phyloP scores from a whole-genome alignment of 2,113 vertebrate genomes.

The Reinhardtius hippoglossoides region DNA sequence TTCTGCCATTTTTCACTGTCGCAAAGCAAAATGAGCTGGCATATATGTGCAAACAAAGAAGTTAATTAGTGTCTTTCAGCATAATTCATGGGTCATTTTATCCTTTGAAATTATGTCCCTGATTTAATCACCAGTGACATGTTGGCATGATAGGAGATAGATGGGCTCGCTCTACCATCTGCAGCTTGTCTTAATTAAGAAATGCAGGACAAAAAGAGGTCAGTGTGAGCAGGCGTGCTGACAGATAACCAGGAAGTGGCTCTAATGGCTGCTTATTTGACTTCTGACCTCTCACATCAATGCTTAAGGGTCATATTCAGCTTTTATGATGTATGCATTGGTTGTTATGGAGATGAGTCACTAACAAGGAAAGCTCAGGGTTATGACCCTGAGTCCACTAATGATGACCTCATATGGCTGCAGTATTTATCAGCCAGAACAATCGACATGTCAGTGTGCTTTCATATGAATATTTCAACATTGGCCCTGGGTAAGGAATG shows the following conservation, averaged over 20 bases:
- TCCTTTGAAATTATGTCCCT: constrained; percentile 45
- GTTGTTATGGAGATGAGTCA: constrained; percentile 80
- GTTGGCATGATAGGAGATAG: constrained; percentile 53
- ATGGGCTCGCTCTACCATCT: constrained; percentile 49
- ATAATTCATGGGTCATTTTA: constrained; percentile 50
- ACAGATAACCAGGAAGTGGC: constrained; percentile 89
- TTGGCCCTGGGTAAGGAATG: constrained; percentile 53
- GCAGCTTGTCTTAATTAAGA: constrained; percentile 67
- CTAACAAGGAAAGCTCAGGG: constrained; percentile 58
- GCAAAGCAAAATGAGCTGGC: constrained; percentile 24
- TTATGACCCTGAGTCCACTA: constrained; percentile 61
- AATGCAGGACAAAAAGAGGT: constrained; percentile 85
- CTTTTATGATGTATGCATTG: constrained; percentile 85
- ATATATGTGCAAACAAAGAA: constrained; percentile 61
- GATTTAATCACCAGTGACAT: constrained; percentile 63
- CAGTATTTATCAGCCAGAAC: constrained; percentile 66
- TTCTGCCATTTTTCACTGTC: constrained; percentile 25
- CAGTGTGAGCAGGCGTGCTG: constrained; percentile 84
- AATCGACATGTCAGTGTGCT: constrained; percentile 57
- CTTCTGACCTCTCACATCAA: constrained; percentile 81
- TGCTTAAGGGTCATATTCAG: constrained; percentile 89
- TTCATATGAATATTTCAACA: constrained; percentile 70
- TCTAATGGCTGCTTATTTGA: constrained; percentile 86
- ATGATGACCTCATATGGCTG: constrained; percentile 67
- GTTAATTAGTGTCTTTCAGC: constrained; percentile 60